Evolutionary conservation across 2,888 invertebrate species (phyloP).

Genomic region (Tillus elongatus): DNA sequence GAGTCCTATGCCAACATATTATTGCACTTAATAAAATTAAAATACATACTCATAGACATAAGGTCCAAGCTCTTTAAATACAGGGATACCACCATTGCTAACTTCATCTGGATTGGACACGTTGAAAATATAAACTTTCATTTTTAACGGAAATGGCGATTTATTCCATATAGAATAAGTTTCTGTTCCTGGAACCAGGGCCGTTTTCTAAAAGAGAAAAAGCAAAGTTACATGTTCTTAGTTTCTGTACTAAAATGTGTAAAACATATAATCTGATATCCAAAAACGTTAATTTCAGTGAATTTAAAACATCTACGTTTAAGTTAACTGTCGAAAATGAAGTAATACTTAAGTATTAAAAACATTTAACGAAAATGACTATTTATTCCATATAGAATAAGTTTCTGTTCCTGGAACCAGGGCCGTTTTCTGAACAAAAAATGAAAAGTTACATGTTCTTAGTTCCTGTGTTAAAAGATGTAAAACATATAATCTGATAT

Average conservation of each 20-base stretch:
- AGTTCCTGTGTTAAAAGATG: too few species aligned
- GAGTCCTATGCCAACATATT: too few species aligned
- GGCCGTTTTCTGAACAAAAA: slow-evolving; percentile 10
- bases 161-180: slow-evolving; percentile 7
- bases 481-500: too few species aligned
- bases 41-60: slow-evolving; percentile 32
- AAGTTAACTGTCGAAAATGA: too few species aligned
- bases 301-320: too few species aligned
- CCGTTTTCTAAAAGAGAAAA: slow-evolving; percentile 9
- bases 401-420: slow-evolving; percentile 4
- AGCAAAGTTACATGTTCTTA: too few species aligned
- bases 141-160: slow-evolving; percentile 10
- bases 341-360: too few species aligned
- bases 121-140: slow-evolving; percentile 36
- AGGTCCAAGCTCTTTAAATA: slow-evolving; percentile 35
- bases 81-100: slow-evolving; percentile 30
- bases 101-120: slow-evolving; percentile 35
- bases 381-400: slow-evolving; percentile 7
- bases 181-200: slow-evolving; percentile 4
- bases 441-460: too few species aligned
- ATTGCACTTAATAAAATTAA: too few species aligned
- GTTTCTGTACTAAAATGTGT: too few species aligned
- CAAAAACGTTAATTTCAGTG: too few species aligned
- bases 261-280: too few species aligned
- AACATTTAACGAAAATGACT: slow-evolving; percentile 6